Evolutionary conservation across 2,888 invertebrate genomes (phyloP), one percentile per base, ranked within the genome.

Genomic region (Kryphioiulus occultus): DNA sequence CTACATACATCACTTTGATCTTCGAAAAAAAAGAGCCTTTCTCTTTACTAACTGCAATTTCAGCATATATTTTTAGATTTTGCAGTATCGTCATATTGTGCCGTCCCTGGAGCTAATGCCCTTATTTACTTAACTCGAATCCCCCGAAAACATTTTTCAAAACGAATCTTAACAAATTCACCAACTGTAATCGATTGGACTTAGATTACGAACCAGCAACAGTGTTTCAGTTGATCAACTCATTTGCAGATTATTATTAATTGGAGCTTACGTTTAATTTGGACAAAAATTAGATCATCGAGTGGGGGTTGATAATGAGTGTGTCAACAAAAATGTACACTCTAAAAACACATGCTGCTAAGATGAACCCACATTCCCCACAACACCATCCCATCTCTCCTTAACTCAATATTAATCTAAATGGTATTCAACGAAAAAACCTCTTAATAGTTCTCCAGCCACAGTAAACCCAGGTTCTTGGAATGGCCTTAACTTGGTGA

Each of bases 1-100:
- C 30, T 22, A 78, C 78, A 78, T 78, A 78, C 30, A 78, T 78
- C 78, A 78, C 78, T 78, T 78, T 78, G 78, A 78, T 78, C 78
- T 78, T 78, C 30, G 26, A 78, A 78, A 78, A 30, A 78, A 78
- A 5, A 68, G 68, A 78, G 78, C 30, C 30, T 78, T 78, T 78
- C 78, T 78, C 78, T 78, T 78, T 78, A 78, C 78, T 78, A 78
- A 78, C 30, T 78, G 78, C 78, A 78, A 78, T 78, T 78, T 78
- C 78, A 78, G 78, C 78, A 78, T 78, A 78, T 78, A 30, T 78
- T 30, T 26, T 78, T 30, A 78, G 78, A 78, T 78, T 78, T 30
- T 78, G 78, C 78, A 15, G 78, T 30, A 78, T 30, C 78, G 30
- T 78, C 78, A 78, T 78, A 78, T 78, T 78, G 78, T 22, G 30